Conservation (phyloP, 2,113 vertebrate genomes). For the Gallinago undulata region DNA sequence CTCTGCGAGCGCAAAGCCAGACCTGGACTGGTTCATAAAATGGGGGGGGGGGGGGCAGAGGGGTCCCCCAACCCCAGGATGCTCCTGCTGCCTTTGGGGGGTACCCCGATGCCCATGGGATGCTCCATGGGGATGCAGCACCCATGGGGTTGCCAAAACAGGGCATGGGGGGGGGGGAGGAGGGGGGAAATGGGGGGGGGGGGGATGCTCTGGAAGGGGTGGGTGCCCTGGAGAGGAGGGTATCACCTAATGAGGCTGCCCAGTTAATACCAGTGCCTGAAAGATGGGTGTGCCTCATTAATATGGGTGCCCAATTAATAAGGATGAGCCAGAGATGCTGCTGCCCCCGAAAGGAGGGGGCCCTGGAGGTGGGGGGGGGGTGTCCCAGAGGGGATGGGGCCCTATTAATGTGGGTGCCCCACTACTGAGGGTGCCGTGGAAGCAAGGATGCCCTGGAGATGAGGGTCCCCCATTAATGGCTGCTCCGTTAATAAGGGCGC, state of each 20-base stretch:
- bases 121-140: neutral
- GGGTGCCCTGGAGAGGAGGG: neutral
- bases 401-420: too few species aligned
- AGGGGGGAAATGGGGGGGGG: too few species aligned
- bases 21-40: neutral
- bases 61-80: neutral
- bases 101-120: accelerated
- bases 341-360: neutral
- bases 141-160: accelerated
- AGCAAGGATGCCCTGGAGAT: too few species aligned
- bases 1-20: neutral
- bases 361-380: neutral
- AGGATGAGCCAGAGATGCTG: neutral
- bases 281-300: neutral
- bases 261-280: neutral
- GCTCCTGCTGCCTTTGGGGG: accelerated
- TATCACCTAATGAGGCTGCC: neutral
- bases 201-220: too few species aligned
- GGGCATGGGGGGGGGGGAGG: too few species aligned
- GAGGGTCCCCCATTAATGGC: neutral
- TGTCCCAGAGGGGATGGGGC: neutral
- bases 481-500: neutral
- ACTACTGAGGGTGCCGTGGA: neutral
- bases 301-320: too few species aligned
- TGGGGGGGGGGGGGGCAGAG: neutral